Conservation (phyloP, 1,140 invertebrate species). For the Aphaenogaster rudis region DNA sequence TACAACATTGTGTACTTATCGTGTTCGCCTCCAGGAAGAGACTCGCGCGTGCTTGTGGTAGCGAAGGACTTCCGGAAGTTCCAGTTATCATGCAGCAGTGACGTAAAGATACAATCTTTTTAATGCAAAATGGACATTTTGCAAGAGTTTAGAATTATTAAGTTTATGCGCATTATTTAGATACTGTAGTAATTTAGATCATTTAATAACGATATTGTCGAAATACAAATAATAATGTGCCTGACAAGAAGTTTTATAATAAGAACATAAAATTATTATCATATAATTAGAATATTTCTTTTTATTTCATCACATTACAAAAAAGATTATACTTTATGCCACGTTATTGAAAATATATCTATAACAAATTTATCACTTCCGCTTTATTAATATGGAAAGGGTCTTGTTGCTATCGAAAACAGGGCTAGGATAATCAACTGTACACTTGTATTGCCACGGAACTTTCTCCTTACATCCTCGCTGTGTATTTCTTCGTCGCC, state of each 20-base stretch:
- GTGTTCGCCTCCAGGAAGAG: constrained; percentile 15
- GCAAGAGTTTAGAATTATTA: background rate
- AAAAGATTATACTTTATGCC: background rate
- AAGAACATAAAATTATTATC: background rate
- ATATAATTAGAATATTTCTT: background rate
- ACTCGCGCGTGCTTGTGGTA: constrained; percentile 9
- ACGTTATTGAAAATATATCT: background rate
- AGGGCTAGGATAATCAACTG: constrained; percentile 7
- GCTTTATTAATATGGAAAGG: background rate
- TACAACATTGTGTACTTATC: constrained; percentile 10
- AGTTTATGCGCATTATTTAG: background rate
- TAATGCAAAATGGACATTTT: background rate
- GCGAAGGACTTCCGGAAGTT: constrained; percentile 37
- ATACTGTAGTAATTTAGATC: background rate
- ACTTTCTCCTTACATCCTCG: constrained; percentile 53
- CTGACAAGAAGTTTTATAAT: background rate
- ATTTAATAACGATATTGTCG: background rate
- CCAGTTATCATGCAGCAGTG: background rate
- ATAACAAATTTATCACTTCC: background rate
- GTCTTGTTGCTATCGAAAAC: background rate
- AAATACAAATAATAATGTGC: background rate
- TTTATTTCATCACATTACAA: background rate
- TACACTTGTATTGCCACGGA: background rate
- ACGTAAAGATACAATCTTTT: background rate
- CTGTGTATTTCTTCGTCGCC: constrained; percentile 19